Evolutionary conservation across 1,140 invertebrate genomes (phyloP), one percentile per base, ranked within the genome.

Genomic region (Chionoecetes opilio): DNA sequence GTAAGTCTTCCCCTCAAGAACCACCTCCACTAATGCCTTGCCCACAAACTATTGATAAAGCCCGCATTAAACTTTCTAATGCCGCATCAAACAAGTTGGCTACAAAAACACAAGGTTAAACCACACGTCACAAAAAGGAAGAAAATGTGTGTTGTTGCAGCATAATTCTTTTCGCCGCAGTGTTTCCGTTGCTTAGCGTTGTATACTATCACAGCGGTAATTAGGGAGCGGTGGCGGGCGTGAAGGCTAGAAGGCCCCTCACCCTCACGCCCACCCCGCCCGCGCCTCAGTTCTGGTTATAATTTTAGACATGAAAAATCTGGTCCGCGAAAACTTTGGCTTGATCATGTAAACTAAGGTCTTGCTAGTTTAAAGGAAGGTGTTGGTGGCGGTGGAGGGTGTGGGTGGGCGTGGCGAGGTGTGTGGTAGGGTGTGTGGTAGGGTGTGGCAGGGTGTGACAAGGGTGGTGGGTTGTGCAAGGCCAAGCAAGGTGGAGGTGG

Each of bases 261-360:
- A 75, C 21, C n/a, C 63, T 75, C 11, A n/a, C 63, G 21, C 63
- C 63, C 46, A 17, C 46, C n/a, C n/a, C 46, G 46, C 63, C n/a
- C 26, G n/a, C 41, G 41, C 41, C 5, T 46, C 6, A 75, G 63
- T 21, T 26, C 21, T n/a, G n/a, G 63, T 75, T 75, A 75, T 75
- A 75, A 75, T 21, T 75, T 75, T 75, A 75, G 63, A 75, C 63
- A n/a, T 21, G 63, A 75, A 75, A 75, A 75, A 75, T 75, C 63
- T 75, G 63, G 63, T 5, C 21, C 63, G 26, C 63, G 63, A 75
- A 75, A 75, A 75, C 63, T 75, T 75, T 75, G n/a, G 21, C 63
- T 75, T 75, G 63, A 75, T 75, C n/a, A 75, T 75, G 63, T 75
- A 75, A 75, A 75, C 63, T 75, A 75, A 75, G 63, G 63, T 75